Evolutionary conservation across 2,797 vertebrate genomes (phyloP), one percentile per base, ranked within the genome.

Genomic region (Philypnodon macrostomus): DNA sequence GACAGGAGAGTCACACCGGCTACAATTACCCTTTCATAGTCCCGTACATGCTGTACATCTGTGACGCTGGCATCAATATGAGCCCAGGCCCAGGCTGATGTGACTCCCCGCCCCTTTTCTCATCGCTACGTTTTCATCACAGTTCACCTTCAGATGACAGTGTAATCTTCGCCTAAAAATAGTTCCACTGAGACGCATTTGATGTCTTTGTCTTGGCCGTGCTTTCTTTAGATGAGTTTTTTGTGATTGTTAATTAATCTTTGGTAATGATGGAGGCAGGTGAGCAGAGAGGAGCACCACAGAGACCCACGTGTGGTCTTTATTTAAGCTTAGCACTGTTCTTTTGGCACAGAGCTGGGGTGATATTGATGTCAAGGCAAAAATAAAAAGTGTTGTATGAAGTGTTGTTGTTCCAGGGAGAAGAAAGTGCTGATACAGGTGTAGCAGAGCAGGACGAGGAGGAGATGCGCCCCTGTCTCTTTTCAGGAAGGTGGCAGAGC

Each of bases 131-230:
- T 77, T 72, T 79, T 78, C 53, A 49, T 70, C 73, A 58, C 74
- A 69, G 81, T 79, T 88, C 81, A 86, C 84, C 85, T 88, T 86
- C 77, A 85, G 77, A 83, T 42, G 36, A 65, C 73, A 50, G 70
- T 36, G 11, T 80, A 77, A 85, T 83, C 67, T 70, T 74, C 12
- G 53, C 62, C 85, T 85, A 84, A 85, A 86, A 81, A 86, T 86
- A 86, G 80, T 67, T 56, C 53, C 38, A 1, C 40, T 31, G 69
- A 83, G 80, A 85, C 81, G 84, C 58, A 81, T 83, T 80, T 77
- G 79, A 80, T 81, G 65, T 79, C 70, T 41, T 47, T 63, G 55
- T 84, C 75, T 73, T 75, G 73, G 70, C 75, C 65, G 53, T 42
- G 31, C 64, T 75, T 74, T 60, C 58, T 47, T 74, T 73, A 75